Evolutionary conservation across 2,888 invertebrate species (phyloP).

Genomic region (Drosophila tripunctata): DNA sequence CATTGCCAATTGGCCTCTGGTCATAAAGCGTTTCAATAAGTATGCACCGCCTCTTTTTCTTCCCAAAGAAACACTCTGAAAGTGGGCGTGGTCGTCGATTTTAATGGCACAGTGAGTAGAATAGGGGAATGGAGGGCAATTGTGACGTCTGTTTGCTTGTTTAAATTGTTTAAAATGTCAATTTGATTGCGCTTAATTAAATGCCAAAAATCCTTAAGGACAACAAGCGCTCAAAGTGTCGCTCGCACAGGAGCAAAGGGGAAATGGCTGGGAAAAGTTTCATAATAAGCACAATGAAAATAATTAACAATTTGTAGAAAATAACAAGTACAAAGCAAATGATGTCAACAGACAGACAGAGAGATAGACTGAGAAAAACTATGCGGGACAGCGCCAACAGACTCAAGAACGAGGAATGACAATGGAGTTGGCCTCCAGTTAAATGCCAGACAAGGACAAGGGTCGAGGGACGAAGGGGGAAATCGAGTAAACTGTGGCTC

Average conservation of each 20-base stretch:
- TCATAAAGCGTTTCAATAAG: conserved; percentile 76
- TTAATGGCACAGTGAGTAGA: conserved; percentile 1
- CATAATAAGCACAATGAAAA: conserved; percentile 75
- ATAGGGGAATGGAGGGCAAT: conserved; percentile 20
- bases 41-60: neutral
- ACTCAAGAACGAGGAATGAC: conserved; percentile 10
- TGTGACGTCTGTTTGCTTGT: conserved; percentile 66
- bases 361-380: conserved; percentile 27
- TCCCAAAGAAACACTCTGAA: conserved; percentile 44
- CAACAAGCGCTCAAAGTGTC: conserved; percentile 41
- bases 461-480: neutral
- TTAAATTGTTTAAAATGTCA: conserved; percentile 81
- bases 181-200: conserved; percentile 81
- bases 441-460: conserved; percentile 4
- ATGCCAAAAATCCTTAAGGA: conserved; percentile 76
- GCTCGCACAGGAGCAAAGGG: neutral
- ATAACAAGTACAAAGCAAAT: conserved; percentile 65
- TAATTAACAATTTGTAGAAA: conserved; percentile 77
- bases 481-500: conserved; percentile 3
- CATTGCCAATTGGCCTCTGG: conserved; percentile 68
- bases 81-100: conserved; percentile 16
- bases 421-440: conserved; percentile 13
- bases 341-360: conserved; percentile 44
- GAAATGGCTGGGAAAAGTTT: conserved; percentile 51
- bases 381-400: conserved; percentile 19